phyloP scores from a whole-genome alignment of 2,888 invertebrate genomes.

The Cheilosia scutellata region DNA sequence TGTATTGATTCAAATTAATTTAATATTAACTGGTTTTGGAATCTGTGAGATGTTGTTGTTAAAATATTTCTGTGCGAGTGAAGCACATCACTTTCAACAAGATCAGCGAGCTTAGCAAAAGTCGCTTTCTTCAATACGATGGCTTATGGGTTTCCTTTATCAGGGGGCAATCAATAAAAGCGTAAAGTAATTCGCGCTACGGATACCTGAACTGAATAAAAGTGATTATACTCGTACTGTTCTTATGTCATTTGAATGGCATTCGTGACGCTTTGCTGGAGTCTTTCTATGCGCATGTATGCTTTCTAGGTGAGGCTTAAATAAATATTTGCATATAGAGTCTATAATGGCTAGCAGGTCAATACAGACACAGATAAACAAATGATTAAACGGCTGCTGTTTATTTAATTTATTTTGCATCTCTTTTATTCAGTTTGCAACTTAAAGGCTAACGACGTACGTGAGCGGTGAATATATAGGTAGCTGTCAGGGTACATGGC shows the following conservation, averaged over 20 bases:
- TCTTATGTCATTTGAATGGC: constrained; percentile 67
- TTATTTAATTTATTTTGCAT: constrained; percentile 22
- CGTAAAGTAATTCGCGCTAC: background rate
- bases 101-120: background rate
- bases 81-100: constrained; percentile 18
- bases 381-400: constrained; percentile 20
- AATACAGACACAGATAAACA: constrained; percentile 15
- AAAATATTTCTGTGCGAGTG: background rate
- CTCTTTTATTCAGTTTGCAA: background rate
- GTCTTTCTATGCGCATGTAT: background rate
- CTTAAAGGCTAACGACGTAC: constrained; percentile 16
- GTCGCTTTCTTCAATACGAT: constrained; percentile 29
- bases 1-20: constrained; percentile 27
- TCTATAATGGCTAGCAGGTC: constrained; percentile 5
- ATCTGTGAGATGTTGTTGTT: constrained; percentile 3
- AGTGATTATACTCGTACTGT: background rate
- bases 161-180: background rate
- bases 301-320: constrained; percentile 65
- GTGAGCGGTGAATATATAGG: background rate
- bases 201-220: constrained; percentile 23
- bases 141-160: background rate
- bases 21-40: constrained; percentile 18
- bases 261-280: constrained; percentile 34
- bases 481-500: background rate
- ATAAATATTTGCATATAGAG: constrained; percentile 53